These are phyloP conservation scores for Corythornis madagascariensis DNA, from an alignment of 2,113 vertebrate genomes.

Conservation along the genomic window DNA sequence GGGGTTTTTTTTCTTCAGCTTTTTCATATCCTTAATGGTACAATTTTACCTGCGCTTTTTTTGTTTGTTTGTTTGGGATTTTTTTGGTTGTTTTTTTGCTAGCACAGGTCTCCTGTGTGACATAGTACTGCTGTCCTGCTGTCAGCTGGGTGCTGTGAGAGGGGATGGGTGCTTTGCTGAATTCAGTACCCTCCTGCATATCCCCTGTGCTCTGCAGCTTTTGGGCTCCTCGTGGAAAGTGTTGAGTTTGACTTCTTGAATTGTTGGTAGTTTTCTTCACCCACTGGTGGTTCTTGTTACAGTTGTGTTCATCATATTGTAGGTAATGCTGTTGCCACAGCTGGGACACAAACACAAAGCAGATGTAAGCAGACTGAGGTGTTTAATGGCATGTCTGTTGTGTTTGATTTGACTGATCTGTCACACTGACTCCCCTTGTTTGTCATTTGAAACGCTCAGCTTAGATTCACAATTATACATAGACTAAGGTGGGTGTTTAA, in stretches of 20 bases:
- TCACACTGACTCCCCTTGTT: background rate
- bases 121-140: background rate
- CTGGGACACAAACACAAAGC: background rate
- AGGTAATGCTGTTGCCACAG: background rate
- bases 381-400: background rate
- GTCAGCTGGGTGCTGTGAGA: background rate
- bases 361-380: background rate
- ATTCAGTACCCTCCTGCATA: background rate
- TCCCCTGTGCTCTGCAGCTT: background rate
- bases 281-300: background rate
- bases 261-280: background rate
- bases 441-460: background rate
- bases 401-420: background rate
- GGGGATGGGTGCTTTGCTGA: background rate
- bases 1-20: background rate
- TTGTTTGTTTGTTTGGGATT: no score
- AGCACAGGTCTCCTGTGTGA: fast-evolving
- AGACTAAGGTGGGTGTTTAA: background rate
- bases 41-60: background rate
- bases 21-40: background rate
- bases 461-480: background rate
- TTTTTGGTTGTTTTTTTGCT: background rate
- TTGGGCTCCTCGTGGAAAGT: background rate
- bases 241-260: background rate
- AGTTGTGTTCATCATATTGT: background rate